phyloP scores from a whole-genome alignment of 1,140 invertebrate genomes.

The Holcopasites calliopsidis region DNA sequence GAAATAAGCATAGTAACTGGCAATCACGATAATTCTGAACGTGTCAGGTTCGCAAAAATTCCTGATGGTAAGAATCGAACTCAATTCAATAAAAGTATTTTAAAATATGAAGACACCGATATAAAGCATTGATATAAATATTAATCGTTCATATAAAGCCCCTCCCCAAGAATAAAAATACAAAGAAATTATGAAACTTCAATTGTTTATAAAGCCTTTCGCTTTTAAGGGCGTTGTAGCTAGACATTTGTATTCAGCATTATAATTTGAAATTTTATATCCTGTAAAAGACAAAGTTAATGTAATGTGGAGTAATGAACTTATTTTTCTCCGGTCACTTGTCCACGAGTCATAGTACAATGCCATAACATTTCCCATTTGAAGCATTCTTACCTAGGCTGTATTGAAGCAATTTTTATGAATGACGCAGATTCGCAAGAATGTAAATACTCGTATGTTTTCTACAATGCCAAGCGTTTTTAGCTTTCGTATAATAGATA shows the following conservation, averaged over 20 bases:
- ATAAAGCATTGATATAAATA: no score
- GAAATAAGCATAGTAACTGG: neutral
- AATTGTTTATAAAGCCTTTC: no score
- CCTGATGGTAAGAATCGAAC: constrained; percentile 12
- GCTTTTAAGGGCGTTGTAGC: no score
- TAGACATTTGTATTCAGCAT: no score
- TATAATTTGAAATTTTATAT: no score
- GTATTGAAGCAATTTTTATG: neutral
- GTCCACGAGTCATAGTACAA: neutral
- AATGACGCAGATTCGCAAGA: neutral
- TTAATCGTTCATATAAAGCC: no score
- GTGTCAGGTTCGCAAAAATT: neutral
- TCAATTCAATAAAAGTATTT: neutral
- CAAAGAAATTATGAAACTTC: no score
- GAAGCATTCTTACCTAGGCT: neutral
- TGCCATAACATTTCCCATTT: neutral
- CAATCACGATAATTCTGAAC: neutral
- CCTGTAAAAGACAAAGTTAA: neutral
- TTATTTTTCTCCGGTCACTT: no score
- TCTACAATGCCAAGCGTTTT: no score
- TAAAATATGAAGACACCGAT: neutral
- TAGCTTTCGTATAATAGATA: no score
- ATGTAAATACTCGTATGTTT: no score
- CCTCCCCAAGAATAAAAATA: no score
- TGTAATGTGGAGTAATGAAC: neutral